phyloP scores from a whole-genome alignment of 2,888 invertebrate species.

The Heliconius cydno region DNA sequence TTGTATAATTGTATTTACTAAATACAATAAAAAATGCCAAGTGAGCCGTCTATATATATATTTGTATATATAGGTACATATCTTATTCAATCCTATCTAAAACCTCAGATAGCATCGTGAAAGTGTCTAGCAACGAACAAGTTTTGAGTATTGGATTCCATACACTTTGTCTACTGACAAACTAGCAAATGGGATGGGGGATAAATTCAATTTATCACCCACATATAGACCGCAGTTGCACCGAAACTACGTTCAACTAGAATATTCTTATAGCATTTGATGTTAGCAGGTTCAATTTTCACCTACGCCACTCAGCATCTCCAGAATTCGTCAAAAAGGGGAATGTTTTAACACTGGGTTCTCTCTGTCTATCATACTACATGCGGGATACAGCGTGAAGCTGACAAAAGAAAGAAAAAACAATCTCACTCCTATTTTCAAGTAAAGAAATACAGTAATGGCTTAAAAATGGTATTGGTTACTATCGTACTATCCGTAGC shows the following conservation, averaged over 20 bases:
- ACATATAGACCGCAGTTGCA: background rate
- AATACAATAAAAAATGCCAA: background rate
- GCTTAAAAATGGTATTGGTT: too few relatives aligned
- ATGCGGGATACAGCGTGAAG: background rate
- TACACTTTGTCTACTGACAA: conserved; percentile 46
- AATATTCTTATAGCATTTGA: background rate
- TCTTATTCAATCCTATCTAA: conserved; percentile 13
- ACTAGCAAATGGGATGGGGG: conserved; percentile 39
- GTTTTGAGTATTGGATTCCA: conserved; percentile 46
- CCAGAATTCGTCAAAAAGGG: too few relatives aligned
- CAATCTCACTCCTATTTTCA: too few relatives aligned
- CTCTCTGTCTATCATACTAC: background rate
- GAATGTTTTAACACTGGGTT: background rate
- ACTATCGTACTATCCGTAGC: too few relatives aligned
- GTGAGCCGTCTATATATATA: background rate
- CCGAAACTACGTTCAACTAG: background rate
- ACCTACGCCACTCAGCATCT: background rate
- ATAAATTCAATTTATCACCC: conserved; percentile 31
- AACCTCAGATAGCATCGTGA: conserved; percentile 20
- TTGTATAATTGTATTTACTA: too few relatives aligned
- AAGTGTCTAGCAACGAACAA: conserved; percentile 5
- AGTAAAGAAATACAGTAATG: too few relatives aligned
- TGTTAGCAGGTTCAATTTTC: background rate
- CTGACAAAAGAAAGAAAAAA: background rate
- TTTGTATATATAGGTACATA: background rate